These are phyloP conservation scores for Cliona cf. orientalis DNA, from an alignment of 37 sponge, comb jelly and placozoan species.

Conservation along the genomic window DNA sequence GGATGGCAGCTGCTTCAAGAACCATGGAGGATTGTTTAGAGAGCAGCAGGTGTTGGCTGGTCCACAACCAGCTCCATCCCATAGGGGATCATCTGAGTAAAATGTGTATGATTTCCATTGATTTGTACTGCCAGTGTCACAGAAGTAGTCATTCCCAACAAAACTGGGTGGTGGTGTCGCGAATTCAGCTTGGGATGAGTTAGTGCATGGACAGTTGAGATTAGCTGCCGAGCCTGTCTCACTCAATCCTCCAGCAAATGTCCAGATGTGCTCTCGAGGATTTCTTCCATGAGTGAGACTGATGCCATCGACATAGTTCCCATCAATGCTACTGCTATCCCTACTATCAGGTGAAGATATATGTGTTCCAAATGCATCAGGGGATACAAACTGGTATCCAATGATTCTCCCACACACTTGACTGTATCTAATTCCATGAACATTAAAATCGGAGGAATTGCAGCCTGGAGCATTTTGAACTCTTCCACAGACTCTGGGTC, in stretches of 20 bases:
- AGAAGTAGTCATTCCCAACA: constrained; percentile 41
- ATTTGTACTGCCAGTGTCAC: constrained; percentile 46
- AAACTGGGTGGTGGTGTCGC: constrained; percentile 8
- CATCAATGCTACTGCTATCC: constrained; percentile 17
- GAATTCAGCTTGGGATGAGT: neutral
- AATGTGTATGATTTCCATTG: neutral
- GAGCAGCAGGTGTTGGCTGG: constrained; percentile 55
- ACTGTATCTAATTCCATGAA: too few species aligned
- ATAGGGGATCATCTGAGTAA: constrained; percentile 55
- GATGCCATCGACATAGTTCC: constrained; percentile 34
- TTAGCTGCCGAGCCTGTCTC: neutral
- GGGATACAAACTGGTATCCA: too few species aligned
- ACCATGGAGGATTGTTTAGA: constrained; percentile 51
- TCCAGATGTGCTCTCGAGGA: constrained; percentile 54
- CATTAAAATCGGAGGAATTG: too few species aligned
- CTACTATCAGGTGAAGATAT: too few species aligned
- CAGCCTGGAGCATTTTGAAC: too few species aligned
- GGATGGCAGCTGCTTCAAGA: constrained; percentile 30
- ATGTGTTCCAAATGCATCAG: too few species aligned
- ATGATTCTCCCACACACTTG: too few species aligned
- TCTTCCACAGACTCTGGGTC: too few species aligned
- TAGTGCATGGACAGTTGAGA: constrained; percentile 9
- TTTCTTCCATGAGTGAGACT: constrained; percentile 30
- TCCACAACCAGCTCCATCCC: constrained; percentile 64
- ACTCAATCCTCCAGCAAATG: constrained; percentile 34